Base-by-base conservation (phyloP, 2,797 vertebrate species). In the Peromyscus melanophrys region DNA sequence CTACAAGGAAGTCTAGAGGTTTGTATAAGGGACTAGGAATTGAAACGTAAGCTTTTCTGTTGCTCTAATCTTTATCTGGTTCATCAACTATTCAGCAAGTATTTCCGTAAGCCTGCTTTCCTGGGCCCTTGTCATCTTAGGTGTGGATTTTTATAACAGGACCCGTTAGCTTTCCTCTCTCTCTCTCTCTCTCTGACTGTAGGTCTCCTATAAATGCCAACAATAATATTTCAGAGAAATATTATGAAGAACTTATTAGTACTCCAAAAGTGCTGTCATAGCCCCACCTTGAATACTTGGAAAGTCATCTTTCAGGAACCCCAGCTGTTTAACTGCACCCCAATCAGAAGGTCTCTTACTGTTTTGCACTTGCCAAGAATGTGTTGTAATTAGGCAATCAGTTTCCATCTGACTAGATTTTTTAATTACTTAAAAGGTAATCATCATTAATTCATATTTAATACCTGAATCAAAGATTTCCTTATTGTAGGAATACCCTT, bases 401-500 rank as follows among this genome's bases (percentile, higher is more conserved):
- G 69, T 97, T 97, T 97, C 94, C 91, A 87, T 95, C 84, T 85
- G 83, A 97, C 61, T 73, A 92, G 49, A 59, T 92, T 90, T 97
- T 81, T 89, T 65, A 97, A 89, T 96, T 84, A 93, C 78, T 84
- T 97, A 90, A 96, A 95, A 94, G 92, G 21, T 82, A 57, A 83
- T 94, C 88, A 95, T 83, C 95, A 80, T 96, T 96, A 96, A 96
- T 93, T 97, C 75, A 96, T 94, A 92, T 94, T 97, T 95, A 95
- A 90, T 81, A 91, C 91, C 78, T 37, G 59, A 92, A 97, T 96
- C 88, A 96, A 92, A 91, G 84, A 13, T 96, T 97, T 93, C 85
- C 73, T 95, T 96, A 46, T 90, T 84, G 73, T 96, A 69, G 73
- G 75, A 92, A 89, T 82, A 84, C 27, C 69, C 25, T 63, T 6